Percentiles rank a stretch among this genome's conserved stretches.
Evolutionary conservation across 2,888 invertebrate genomes (phyloP).

Genomic region (Tuta absoluta): DNA sequence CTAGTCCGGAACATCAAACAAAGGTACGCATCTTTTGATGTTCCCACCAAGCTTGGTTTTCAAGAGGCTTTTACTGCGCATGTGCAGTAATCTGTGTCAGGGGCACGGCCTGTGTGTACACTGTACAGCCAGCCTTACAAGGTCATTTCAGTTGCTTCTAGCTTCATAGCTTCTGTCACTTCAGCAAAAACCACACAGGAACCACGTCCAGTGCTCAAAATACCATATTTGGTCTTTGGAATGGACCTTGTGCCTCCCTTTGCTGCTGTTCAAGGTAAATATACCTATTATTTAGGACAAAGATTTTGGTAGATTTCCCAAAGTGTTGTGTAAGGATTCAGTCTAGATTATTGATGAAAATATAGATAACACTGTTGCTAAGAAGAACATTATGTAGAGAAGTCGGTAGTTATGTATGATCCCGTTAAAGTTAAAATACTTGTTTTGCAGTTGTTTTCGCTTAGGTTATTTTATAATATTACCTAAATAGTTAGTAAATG

Average conservation of each 20-base stretch:
- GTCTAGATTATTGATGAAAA: neutral
- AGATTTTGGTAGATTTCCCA: neutral
- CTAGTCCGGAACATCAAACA: neutral
- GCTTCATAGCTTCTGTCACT: conserved; percentile 42
- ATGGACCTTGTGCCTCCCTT: conserved; percentile 62
- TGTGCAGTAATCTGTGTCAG: conserved; percentile 69
- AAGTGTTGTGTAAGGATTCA: neutral
- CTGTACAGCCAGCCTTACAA: conserved; percentile 46
- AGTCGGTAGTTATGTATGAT: neutral
- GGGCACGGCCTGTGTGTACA: conserved; percentile 55
- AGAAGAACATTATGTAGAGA: neutral
- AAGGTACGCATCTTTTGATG: conserved; percentile 34
- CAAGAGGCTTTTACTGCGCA: conserved; percentile 49
- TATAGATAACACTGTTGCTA: conserved; percentile 16
- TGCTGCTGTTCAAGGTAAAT: conserved; percentile 52
- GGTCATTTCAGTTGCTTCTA: conserved; percentile 59
- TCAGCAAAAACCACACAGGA: conserved; percentile 31
- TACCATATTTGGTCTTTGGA: conserved; percentile 27
- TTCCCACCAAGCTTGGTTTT: conserved; percentile 32
- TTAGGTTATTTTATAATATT: no score
- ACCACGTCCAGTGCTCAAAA: neutral
- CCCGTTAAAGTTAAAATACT: neutral
- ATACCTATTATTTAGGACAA: no score
- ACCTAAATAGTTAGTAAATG: no score
- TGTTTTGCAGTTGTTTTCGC: conserved; percentile 19